Conservation (phyloP, 1,140 invertebrate species). For the Lepidurus couesii region DNA sequence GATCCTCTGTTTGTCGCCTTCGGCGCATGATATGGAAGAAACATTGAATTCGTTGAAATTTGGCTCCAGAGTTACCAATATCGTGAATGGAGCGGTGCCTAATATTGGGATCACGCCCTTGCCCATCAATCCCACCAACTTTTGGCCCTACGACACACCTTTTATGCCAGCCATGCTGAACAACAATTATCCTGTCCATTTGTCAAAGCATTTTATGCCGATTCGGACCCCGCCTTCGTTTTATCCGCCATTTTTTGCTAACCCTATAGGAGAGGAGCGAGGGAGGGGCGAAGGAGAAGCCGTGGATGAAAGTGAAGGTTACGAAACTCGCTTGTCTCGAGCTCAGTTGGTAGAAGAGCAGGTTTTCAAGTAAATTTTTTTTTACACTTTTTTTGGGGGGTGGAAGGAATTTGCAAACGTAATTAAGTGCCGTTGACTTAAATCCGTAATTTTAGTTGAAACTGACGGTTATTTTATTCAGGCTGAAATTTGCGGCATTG, state of each 20-base stretch:
- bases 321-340: not conserved
- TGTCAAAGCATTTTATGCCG: conserved; percentile 24
- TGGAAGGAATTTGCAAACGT: not conserved
- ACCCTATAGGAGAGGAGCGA: conserved; percentile 16
- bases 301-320: conserved; percentile 26
- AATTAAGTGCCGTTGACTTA: too few species aligned
- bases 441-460: too few species aligned
- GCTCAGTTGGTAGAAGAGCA: conserved; percentile 27
- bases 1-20: conserved; percentile 48
- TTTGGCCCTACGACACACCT: not conserved
- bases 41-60: conserved; percentile 46
- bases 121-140: not conserved
- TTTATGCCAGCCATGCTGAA: not conserved
- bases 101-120: conserved; percentile 29
- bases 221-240: not conserved
- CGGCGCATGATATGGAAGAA: conserved; percentile 45
- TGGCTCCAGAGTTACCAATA: conserved; percentile 29
- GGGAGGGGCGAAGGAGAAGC: not conserved
- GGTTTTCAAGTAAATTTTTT: conserved; percentile 23
- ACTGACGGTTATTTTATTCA: conserved; percentile 25
- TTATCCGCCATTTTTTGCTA: conserved; percentile 25
- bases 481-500: conserved; percentile 67
- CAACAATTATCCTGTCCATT: not conserved
- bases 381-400: not conserved
- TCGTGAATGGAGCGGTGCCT: conserved; percentile 28